Percentiles rank a stretch among this genome's conserved stretches.
Evolutionary conservation across 2,888 invertebrate genomes (phyloP).

Genomic region (Parnassius smintheus): DNA sequence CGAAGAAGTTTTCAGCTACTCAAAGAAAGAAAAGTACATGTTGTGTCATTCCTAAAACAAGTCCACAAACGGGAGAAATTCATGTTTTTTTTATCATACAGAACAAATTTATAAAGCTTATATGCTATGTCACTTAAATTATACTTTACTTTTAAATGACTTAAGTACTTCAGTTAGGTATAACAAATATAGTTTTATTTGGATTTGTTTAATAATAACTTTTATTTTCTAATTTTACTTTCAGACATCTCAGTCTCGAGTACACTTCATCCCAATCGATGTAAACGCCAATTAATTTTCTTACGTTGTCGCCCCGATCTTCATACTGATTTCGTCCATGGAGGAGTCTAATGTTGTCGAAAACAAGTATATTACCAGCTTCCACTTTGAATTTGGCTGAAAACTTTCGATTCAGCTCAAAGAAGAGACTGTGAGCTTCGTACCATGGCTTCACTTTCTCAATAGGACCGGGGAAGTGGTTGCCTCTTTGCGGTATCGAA

Average conservation of each 20-base stretch:
- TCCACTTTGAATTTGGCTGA: conserved; percentile 83
- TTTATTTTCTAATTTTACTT: conserved; percentile 53
- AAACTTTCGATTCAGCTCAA: conserved; percentile 81
- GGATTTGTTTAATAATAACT: conserved; percentile 25
- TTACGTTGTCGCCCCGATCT: conserved; percentile 73
- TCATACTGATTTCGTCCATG: conserved; percentile 87
- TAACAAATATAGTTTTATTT: no score
- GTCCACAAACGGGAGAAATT: no score
- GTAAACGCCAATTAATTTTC: conserved; percentile 88
- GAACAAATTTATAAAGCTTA: no score
- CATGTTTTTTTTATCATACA: no score
- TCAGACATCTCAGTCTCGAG: conserved; percentile 79
- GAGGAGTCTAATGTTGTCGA: conserved; percentile 87
- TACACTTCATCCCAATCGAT: conserved; percentile 90
- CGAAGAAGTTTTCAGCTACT: no score
- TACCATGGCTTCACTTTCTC: conserved; percentile 85
- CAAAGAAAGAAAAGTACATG: no score
- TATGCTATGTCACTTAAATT: no score
- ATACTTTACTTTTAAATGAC: no score
- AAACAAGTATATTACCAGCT: conserved; percentile 85
- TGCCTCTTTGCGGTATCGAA: conserved; percentile 88
- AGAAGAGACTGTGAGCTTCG: conserved; percentile 83
- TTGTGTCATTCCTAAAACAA: no score
- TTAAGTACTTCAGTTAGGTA: no score
- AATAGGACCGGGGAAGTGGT: conserved; percentile 82